Percentiles rank a stretch among this genome's conserved stretches.
These are phyloP conservation scores for Desmophyllum pertusum DNA, from an alignment of 92 coral and sea anemone genomes.

Conservation along the genomic window DNA sequence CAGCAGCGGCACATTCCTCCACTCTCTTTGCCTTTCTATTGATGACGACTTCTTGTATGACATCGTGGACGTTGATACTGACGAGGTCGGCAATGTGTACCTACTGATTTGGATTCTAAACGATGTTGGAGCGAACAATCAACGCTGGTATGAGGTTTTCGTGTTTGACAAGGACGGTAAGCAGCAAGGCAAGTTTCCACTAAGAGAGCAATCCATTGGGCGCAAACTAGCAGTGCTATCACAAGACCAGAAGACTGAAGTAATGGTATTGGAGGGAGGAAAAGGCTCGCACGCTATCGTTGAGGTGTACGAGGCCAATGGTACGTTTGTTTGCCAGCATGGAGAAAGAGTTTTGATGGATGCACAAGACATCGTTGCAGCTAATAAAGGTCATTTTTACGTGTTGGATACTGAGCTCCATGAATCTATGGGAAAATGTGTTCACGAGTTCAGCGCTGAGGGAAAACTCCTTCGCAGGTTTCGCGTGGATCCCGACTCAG, in stretches of 20 bases:
- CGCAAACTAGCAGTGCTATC: neutral
- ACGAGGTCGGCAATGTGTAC: conserved; percentile 1
- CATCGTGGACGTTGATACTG: conserved; percentile 1
- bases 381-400: neutral
- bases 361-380: conserved; percentile 13
- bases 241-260: neutral
- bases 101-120: neutral
- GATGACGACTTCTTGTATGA: neutral
- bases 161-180: neutral
- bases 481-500: conserved; percentile 1
- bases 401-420: neutral
- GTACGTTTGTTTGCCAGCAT: neutral
- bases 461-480: neutral
- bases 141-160: neutral
- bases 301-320: conserved; percentile 4
- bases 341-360: neutral
- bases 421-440: neutral
- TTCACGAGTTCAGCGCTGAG: conserved; percentile 3
- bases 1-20: conserved; percentile 3
- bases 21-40: neutral
- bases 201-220: neutral
- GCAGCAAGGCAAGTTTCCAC: neutral
- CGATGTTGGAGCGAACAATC: neutral
- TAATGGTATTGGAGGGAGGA: neutral
- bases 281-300: neutral